Base-by-base conservation (phyloP, 1,140 invertebrate genomes). In the Apis florea region DNA sequence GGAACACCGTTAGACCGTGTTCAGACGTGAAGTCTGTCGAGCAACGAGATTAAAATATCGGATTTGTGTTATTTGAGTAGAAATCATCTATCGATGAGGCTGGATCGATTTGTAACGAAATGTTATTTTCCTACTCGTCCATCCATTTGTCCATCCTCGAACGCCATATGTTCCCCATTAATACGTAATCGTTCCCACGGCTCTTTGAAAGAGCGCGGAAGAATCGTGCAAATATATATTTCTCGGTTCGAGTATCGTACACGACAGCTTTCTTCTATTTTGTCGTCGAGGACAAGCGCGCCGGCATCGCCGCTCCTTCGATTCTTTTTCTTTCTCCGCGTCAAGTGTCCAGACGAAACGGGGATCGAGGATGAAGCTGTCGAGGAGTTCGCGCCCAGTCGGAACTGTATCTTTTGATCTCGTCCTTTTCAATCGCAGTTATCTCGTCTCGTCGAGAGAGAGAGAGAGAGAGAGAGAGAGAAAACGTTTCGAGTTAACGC, bases 171-270 rank as follows among this genome's bases (percentile, higher is more conserved):
- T 40, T 40, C 31, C 31, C 31, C 31, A 40, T 40, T 40, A 40
- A 40, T 40, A 6, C 31, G 5, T 40, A 40, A 56, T 53, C 59
- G 59, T 78, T 78, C 75, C 75, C 66, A 78, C 66, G 53, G 47
- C n/a, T n/a, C n/a, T n/a, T 69, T 31, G 53, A 51, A 77, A 26
- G 15, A 24, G 6, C 69, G 24, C 75, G 24, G 31, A 40, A 40
- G 19, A 68, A 49, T 58, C 64, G 64, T 69, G 75, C 69, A 85
- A 85, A 84, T 79, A 85, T 79, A 85, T 84, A 31, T 84, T 85
- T 85, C 69, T 84, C 47, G 68, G 58, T 49, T 84, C 63, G 40
- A 79, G 31, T 63, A 51, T 58, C 49, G 13, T 40, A 12, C 21
- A 5, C 26, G 53, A 21, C 24, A 12, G 31, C 61, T 47, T 49